Conservation (phyloP, 1,140 invertebrate genomes). For the Trichonephila clavipes region DNA sequence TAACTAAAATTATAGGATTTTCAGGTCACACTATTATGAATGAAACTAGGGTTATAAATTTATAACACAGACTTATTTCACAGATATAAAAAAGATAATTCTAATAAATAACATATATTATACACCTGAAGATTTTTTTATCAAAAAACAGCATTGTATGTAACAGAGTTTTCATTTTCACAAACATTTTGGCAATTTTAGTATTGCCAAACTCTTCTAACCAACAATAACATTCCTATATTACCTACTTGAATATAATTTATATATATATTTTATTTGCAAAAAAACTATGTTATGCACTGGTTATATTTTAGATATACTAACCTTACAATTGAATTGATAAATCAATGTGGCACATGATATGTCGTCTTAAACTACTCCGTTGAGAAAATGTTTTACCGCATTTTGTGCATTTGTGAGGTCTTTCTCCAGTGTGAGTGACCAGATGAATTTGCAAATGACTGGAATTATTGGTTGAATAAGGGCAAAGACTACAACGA, state of each 20-base stretch:
- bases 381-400: constrained; percentile 69
- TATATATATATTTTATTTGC: background rate
- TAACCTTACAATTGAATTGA: constrained; percentile 27
- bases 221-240: background rate
- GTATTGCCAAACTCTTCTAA: background rate
- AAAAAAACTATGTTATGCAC: background rate
- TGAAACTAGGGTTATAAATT: too few relatives aligned
- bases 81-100: too few relatives aligned
- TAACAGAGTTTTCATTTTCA: too few relatives aligned
- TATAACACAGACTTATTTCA: too few relatives aligned
- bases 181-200: background rate
- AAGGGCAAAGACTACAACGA: constrained; percentile 56
- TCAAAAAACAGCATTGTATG: too few relatives aligned
- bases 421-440: constrained; percentile 62
- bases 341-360: constrained; percentile 68
- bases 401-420: constrained; percentile 61
- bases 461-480: constrained; percentile 74
- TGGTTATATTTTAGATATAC: background rate
- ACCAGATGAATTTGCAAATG: constrained; percentile 71
- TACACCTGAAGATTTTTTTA: too few relatives aligned
- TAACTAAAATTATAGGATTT: too few relatives aligned
- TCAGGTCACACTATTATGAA: too few relatives aligned
- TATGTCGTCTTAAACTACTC: constrained; percentile 73
- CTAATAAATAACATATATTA: too few relatives aligned
- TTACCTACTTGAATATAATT: background rate